Percentiles rank a stretch among this genome's conserved stretches.
These are phyloP conservation scores for Heptranchias perlo DNA, from an alignment of 2,113 vertebrate species.

Conservation along the genomic window DNA sequence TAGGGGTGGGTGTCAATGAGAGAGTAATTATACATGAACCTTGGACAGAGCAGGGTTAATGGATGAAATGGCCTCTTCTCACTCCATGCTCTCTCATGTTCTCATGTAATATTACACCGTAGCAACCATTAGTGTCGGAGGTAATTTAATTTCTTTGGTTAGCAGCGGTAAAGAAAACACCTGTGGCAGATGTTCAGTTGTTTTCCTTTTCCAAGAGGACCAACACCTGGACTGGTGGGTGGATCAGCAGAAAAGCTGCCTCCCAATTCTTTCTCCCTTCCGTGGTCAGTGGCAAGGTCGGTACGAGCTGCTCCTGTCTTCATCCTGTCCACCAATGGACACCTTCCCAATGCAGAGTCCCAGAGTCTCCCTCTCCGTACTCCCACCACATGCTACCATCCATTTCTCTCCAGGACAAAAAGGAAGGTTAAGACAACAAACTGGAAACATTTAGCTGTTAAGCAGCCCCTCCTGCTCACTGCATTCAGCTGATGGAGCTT, in stretches of 20 bases:
- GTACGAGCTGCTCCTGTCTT: background rate
- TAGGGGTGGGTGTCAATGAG: background rate
- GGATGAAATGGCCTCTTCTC: no score
- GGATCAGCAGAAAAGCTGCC: background rate
- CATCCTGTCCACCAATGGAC: background rate
- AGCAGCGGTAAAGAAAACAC: background rate
- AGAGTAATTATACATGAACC: background rate
- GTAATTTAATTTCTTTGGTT: background rate
- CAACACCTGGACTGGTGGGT: background rate
- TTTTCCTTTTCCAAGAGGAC: background rate
- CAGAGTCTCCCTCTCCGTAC: background rate
- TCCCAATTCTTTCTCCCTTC: background rate
- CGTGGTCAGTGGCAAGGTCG: background rate
- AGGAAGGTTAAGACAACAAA: no score
- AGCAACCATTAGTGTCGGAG: no score
- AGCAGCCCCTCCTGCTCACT: no score
- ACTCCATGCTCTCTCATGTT: no score
- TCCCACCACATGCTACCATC: background rate
- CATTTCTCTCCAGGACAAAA: background rate
- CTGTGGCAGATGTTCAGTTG: background rate
- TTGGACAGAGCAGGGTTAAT: no score
- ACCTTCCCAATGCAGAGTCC: background rate
- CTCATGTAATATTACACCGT: no score
- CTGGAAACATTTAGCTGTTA: no score
- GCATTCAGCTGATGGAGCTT: no score